A percentile compares a stretch with the other conserved stretches of the same genome.
phyloP scores from a whole-genome alignment of 2,113 vertebrate species.

The Procapra przewalskii region DNA sequence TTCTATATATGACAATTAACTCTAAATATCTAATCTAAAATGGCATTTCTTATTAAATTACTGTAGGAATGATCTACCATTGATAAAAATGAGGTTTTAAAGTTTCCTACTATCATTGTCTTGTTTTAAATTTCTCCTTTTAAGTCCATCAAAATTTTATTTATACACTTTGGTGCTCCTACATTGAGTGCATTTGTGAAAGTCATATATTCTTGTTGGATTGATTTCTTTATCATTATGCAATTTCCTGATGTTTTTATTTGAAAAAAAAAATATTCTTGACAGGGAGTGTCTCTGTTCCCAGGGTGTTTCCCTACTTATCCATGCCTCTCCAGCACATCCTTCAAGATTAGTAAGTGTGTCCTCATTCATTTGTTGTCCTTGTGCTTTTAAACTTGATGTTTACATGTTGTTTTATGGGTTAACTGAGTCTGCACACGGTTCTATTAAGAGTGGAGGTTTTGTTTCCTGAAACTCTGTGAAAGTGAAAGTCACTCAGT shows the following conservation, averaged over 20 bases:
- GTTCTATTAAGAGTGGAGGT: too few relatives aligned
- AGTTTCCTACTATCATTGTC: background rate
- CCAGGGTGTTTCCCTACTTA: background rate
- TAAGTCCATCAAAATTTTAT: background rate
- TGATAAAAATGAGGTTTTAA: background rate
- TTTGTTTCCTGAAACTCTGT: background rate
- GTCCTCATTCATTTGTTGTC: background rate
- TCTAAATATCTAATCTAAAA: background rate
- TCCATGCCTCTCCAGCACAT: background rate
- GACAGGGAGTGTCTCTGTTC: background rate
- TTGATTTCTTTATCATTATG: background rate
- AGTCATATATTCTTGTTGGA: background rate
- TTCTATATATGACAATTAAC: background rate
- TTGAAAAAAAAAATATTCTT: background rate
- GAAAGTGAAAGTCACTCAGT: background rate
- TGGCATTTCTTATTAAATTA: background rate
- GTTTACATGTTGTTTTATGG: background rate
- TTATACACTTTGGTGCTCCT: background rate
- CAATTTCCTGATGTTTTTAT: background rate
- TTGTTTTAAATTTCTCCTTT: background rate
- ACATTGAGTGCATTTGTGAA: background rate
- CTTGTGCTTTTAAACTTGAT: background rate
- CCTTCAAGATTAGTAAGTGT: background rate
- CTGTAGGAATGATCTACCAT: background rate
- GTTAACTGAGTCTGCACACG: background rate